Conservation (phyloP, 2,113 vertebrate species). For the Toxotes jaculatrix region DNA sequence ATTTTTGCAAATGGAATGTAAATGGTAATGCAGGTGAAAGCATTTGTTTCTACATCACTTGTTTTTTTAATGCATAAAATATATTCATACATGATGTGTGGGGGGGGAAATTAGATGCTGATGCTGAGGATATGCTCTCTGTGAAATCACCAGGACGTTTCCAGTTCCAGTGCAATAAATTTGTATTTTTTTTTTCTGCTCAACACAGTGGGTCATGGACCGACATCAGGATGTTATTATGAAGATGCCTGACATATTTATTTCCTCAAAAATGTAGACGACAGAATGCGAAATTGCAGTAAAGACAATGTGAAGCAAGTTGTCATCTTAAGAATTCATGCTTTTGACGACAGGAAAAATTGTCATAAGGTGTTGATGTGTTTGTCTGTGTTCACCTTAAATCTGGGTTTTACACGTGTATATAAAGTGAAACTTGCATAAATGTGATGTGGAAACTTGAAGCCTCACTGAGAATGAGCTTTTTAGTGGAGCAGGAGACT, state of each 20-base stretch:
- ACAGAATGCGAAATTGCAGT: background rate
- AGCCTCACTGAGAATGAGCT: too few relatives aligned
- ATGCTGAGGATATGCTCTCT: background rate
- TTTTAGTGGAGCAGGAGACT: too few relatives aligned
- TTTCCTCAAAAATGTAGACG: background rate
- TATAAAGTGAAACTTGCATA: too few relatives aligned
- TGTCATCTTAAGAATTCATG: too few relatives aligned
- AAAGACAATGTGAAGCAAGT: too few relatives aligned
- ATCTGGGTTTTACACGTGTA: too few relatives aligned
- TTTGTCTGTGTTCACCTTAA: too few relatives aligned
- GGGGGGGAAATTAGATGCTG: background rate
- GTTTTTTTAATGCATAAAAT: background rate
- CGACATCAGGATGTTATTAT: background rate
- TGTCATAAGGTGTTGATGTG: too few relatives aligned
- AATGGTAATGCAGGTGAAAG: background rate
- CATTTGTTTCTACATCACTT: background rate
- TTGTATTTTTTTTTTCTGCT: background rate
- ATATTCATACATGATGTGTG: constrained; percentile 9
- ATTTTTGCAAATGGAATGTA: constrained; percentile 17
- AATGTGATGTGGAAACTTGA: too few relatives aligned
- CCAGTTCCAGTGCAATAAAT: background rate
- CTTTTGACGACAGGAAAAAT: too few relatives aligned
- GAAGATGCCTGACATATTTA: background rate
- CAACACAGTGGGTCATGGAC: background rate
- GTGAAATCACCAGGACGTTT: background rate